Evolutionary conservation across 2,113 vertebrate genomes (phyloP).

Genomic region (Ptilonorhynchus violaceus): DNA sequence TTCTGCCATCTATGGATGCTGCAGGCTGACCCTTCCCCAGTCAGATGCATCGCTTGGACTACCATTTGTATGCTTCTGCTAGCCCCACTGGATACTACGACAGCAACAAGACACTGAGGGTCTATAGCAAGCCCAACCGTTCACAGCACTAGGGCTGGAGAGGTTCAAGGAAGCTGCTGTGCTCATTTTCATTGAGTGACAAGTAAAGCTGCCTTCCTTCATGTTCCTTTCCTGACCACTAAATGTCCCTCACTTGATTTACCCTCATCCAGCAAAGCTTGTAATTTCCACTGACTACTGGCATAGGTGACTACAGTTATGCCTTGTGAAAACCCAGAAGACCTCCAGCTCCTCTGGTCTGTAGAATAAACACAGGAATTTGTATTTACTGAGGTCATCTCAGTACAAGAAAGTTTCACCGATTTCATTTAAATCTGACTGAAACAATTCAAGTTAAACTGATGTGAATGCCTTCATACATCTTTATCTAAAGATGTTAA

Average conservation of each 20-base stretch:
- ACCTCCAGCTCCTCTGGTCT: not conserved
- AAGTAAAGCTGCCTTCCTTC: not conserved
- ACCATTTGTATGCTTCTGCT: too few species aligned
- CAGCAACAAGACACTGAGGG: not conserved
- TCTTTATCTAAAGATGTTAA: constrained; percentile 51
- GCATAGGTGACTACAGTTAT: not conserved
- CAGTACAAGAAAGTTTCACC: not conserved
- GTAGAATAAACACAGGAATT: not conserved
- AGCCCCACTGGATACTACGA: not conserved
- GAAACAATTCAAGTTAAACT: constrained; percentile 43
- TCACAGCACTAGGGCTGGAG: not conserved
- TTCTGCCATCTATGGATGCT: not conserved
- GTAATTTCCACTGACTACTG: not conserved
- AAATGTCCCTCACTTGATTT: not conserved
- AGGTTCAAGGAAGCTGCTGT: not conserved
- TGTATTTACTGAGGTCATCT: constrained; percentile 13
- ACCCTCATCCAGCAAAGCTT: not conserved
- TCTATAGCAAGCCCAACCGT: not conserved
- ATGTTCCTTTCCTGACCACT: not conserved
- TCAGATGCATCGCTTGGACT: not conserved
- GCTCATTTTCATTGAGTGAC: not conserved
- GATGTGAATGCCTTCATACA: not conserved
- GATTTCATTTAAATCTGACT: constrained; percentile 8
- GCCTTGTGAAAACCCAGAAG: not conserved
- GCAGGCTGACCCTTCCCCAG: not conserved